Evolutionary conservation across 2,797 vertebrate genomes (phyloP).

Genomic region (Myiotriccus ornatus): DNA sequence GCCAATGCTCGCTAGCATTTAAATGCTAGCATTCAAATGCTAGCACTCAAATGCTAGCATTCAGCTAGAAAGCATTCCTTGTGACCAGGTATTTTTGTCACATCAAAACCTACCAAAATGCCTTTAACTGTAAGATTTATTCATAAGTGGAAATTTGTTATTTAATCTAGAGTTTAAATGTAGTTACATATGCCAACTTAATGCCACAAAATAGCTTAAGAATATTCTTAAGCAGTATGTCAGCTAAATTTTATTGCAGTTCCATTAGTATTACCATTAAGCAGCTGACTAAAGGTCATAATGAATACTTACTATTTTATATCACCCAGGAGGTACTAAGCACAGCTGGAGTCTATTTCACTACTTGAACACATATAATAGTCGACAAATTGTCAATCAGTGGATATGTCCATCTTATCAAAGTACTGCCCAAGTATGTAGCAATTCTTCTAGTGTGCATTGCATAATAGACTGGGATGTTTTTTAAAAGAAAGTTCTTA

Average conservation of each 20-base stretch:
- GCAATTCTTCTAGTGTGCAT: neutral
- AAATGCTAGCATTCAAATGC: neutral
- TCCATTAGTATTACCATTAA: constrained; percentile 62
- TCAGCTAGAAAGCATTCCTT: neutral
- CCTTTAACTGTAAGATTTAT: constrained; percentile 17
- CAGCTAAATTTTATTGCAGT: constrained; percentile 54
- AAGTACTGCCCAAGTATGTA: neutral
- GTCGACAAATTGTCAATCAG: constrained; percentile 38
- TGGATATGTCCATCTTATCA: constrained; percentile 19
- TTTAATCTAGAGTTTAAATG: constrained; percentile 34
- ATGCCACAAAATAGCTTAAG: constrained; percentile 39
- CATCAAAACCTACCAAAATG: neutral
- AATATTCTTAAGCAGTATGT: constrained; percentile 46
- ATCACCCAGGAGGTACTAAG: constrained; percentile 57
- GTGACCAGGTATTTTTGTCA: neutral
- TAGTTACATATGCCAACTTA: constrained; percentile 32
- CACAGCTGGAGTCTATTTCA: constrained; percentile 54
- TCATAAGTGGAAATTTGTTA: constrained; percentile 33
- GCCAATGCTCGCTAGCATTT: neutral
- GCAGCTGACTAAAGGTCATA: constrained; percentile 63
- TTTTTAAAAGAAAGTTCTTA: neutral
- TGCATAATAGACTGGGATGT: neutral
- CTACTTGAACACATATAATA: constrained; percentile 39
- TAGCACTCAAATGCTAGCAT: neutral
- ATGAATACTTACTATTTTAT: constrained; percentile 67